phyloP scores from a whole-genome alignment of 2,797 vertebrate species.

The Dallia pectoralis region DNA sequence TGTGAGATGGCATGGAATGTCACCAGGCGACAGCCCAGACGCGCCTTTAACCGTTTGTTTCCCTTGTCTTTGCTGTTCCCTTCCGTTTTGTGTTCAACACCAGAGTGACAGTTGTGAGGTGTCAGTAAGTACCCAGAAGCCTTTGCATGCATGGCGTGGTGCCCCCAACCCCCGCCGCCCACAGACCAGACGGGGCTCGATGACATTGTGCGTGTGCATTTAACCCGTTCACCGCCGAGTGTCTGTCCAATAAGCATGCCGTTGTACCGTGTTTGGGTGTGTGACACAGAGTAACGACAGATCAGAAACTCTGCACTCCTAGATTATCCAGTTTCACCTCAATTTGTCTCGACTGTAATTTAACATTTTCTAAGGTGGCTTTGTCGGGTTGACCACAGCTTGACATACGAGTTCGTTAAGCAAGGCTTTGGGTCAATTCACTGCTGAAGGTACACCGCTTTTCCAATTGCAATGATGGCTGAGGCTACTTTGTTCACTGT shows the following conservation, averaged over 20 bases:
- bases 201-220: constrained; percentile 28
- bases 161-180: too few relatives aligned
- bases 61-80: constrained; percentile 38
- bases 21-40: neutral
- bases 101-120: constrained; percentile 74
- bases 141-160: constrained; percentile 52
- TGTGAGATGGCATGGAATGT: constrained; percentile 40
- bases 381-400: neutral
- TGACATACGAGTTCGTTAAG: neutral
- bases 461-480: neutral
- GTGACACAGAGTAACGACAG: constrained; percentile 19
- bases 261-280: constrained; percentile 37
- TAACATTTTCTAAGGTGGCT: neutral
- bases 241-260: constrained; percentile 54
- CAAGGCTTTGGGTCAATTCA: too few relatives aligned
- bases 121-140: constrained; percentile 76
- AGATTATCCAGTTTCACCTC: neutral
- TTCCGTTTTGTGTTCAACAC: constrained; percentile 63
- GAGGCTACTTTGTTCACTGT: constrained; percentile 8
- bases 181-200: constrained; percentile 48
- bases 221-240: constrained; percentile 32
- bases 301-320: constrained; percentile 26
- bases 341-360: neutral
- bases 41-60: constrained; percentile 8
- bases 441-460: too few relatives aligned